These are phyloP conservation scores for Thryonomys swinderianus DNA, from an alignment of 2,113 vertebrate species.

Conservation along the genomic window DNA sequence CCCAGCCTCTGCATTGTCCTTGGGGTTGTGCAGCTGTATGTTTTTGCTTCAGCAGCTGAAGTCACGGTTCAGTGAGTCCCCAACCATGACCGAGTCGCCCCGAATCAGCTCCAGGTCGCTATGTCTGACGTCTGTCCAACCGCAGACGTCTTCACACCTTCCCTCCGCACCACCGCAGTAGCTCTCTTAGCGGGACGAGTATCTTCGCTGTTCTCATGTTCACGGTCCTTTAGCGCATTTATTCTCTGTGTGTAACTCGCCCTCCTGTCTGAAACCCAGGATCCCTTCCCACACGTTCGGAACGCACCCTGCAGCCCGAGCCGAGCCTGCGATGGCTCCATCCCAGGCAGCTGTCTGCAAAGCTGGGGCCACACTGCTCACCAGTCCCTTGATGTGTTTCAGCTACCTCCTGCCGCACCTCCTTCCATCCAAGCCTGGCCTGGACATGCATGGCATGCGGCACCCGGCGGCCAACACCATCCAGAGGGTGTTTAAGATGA, in stretches of 20 bases:
- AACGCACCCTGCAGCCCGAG: background rate
- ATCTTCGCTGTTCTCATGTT: background rate
- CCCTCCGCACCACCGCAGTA: background rate
- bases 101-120: background rate
- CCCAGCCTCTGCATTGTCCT: background rate
- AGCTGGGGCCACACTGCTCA: constrained; percentile 57
- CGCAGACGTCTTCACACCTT: background rate
- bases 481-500: constrained; percentile 98
- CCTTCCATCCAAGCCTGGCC: constrained; percentile 94
- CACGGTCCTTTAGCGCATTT: background rate
- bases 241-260: background rate
- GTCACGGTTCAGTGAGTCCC: background rate
- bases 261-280: background rate
- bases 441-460: constrained; percentile 93
- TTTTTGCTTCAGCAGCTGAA: background rate
- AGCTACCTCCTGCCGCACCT: constrained; percentile 98
- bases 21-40: constrained; percentile 10
- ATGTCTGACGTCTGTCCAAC: background rate
- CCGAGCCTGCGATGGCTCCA: too few relatives aligned
- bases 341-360: constrained; percentile 42
- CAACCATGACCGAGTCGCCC: background rate
- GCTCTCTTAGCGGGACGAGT: background rate
- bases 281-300: background rate
- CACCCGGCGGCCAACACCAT: constrained; percentile 92
- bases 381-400: constrained; percentile 72